phyloP scores from a whole-genome alignment of 2,113 vertebrate genomes.

The Paradoxurus hermaphroditus region DNA sequence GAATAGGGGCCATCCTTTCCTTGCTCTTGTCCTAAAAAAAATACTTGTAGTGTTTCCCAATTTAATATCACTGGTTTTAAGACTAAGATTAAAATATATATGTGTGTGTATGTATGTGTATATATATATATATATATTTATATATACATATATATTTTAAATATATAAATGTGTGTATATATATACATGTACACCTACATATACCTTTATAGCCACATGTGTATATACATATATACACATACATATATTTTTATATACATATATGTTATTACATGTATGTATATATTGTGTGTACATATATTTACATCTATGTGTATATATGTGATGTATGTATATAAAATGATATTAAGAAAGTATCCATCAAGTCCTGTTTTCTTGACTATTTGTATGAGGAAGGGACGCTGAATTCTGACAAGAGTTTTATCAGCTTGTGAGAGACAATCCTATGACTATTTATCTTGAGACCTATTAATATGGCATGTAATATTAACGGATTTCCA shows the following conservation, averaged over 20 bases:
- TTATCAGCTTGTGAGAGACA: not conserved
- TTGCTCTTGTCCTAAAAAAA: not conserved
- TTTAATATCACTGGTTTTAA: not conserved
- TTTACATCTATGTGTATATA: not conserved
- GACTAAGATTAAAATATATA: not conserved
- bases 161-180: not conserved
- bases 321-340: not conserved
- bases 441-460: conserved; percentile 19
- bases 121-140: not conserved
- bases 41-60: not conserved
- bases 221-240: not conserved
- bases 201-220: not conserved
- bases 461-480: not conserved
- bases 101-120: not conserved
- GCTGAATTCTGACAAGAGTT: not conserved
- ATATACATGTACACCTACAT: not conserved
- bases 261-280: not conserved
- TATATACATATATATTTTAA: not conserved
- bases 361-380: not conserved
- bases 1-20: not conserved
- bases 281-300: not conserved
- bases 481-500: not conserved
- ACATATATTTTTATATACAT: not conserved
- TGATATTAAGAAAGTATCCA: not conserved
- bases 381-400: not conserved